Base-by-base conservation (phyloP, 2,113 vertebrate species). In the Clinocottus analis region DNA sequence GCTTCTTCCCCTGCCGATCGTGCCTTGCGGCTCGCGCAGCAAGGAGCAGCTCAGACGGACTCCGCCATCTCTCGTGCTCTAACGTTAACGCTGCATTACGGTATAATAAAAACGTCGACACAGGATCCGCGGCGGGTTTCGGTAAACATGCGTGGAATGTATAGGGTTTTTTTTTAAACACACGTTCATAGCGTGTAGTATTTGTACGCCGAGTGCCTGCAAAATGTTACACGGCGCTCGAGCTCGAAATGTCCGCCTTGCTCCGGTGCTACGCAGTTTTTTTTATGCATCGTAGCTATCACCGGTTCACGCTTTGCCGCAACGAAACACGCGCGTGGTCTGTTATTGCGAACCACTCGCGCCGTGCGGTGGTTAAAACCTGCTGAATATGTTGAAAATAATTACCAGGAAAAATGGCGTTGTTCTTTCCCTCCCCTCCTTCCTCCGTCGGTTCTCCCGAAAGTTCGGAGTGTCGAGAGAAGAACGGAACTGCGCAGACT, bases 391-490 rank as follows among this genome's bases (percentile, higher is more conserved):
- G 33, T 39, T 4, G 31, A 16, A 49, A 64, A 82, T 80, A 87
- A 63, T 89, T 90, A 93, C 92, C 89, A 77, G 83, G 47, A 58
- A 39, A 82, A 85, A 85, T 90, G 90, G 88, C 90, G 91, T 45
- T 66, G 77, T 72, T 80, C 63, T 79, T 72, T 60, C 67, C 49
- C 62, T 72, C 75, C 77, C 83, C 85, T 87, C 76, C 80, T 89
- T 86, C 89, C 79, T 89, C 72, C 60, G 86, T 14, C 53, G 72
- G 55, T 76, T 87, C 85, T 89, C 89, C 89, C 86, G 89, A 92
- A 93, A 93, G 56, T 93, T 93, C 91, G 90, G 84, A 91, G 72
- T 82, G 90, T 88, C 85, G 89, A 83, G 88, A 83, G 79, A 82
- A 77, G 12, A 80, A 62, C 27, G 29, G 21, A 3, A 91, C 60